phyloP scores from a whole-genome alignment of 2,888 invertebrate species.

The Spodoptera picta region DNA sequence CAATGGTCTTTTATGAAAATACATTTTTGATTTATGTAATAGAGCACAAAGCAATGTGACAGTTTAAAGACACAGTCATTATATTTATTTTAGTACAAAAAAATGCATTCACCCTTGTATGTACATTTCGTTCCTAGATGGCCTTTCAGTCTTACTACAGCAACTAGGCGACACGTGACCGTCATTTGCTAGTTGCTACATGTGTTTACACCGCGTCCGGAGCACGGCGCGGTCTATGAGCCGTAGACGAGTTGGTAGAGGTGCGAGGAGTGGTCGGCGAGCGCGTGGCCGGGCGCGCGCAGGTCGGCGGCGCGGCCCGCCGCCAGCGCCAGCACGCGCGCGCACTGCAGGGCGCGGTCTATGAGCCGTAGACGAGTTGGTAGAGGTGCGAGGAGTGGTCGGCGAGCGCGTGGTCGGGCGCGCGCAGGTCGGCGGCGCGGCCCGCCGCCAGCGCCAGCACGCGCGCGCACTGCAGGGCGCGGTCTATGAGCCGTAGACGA shows the following conservation, averaged over 20 bases:
- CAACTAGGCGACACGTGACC: slow-evolving; percentile 10
- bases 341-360: slow-evolving; percentile 4
- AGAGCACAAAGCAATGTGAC: too few species aligned
- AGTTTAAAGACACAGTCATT: too few species aligned
- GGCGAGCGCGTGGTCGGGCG: slow-evolving; percentile 90
- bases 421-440: slow-evolving; percentile 90
- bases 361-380: slow-evolving; percentile 84
- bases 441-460: slow-evolving; percentile 94
- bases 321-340: slow-evolving; percentile 93
- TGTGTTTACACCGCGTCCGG: background rate
- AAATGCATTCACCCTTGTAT: slow-evolving; percentile 4
- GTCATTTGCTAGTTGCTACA: background rate
- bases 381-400: slow-evolving; percentile 91
- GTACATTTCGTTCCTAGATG: background rate
- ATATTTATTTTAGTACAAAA: slow-evolving; percentile 4
- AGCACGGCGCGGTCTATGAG: slow-evolving; percentile 29
- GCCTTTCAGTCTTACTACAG: slow-evolving; percentile 33
- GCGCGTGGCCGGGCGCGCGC: slow-evolving; percentile 90
- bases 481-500: slow-evolving; percentile 80
- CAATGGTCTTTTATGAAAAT: too few species aligned
- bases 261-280: slow-evolving; percentile 89
- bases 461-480: slow-evolving; percentile 85
- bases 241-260: slow-evolving; percentile 90
- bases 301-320: slow-evolving; percentile 91
- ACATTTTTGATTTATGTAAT: too few species aligned